Base-by-base conservation (phyloP, 2,797 vertebrate species). In the Tolypeutes matacus region DNA sequence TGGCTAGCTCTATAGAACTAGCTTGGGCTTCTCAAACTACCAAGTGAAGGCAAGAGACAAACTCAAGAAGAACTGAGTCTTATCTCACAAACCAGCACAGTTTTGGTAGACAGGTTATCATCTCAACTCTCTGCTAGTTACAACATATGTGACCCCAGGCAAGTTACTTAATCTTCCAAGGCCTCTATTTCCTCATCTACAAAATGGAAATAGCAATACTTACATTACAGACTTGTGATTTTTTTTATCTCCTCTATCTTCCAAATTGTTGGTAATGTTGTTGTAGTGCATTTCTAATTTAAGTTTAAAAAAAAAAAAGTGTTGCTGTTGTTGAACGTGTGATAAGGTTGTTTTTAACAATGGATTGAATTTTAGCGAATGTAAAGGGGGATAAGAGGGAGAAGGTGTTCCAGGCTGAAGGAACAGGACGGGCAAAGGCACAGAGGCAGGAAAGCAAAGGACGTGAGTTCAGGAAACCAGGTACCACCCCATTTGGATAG, bases 131-230 rank as follows among this genome's bases (percentile, higher is more conserved):
- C 29, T 46, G 18, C 34, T 73, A 53, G 8, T 20, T 42, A 73
- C 4, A 42, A 21, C 3, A 64, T 7, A 0, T 46, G 46, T 53
- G 65, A 60, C 39, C 62, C 15, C 67, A 83, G 56, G 39, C 27
- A 39, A 81, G 42, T 70, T 65, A 85, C 11, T 78, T 93, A 27
- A 64, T 62, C 6, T 34, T 21, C 56, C 20, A 65, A 7, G 23
- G 12, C 3, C 5, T 60, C 31, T 82, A 20, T 62, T 73, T 29
- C 78, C 21, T 83, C n/a, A 36, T 42, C 29, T 81, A 46, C 21
- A 39, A 80, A 81, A 77, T 51, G 31, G 39, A 72, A 87, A 93
- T 53, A 27, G 53, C 83, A 84, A 81, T 46, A 70, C 76, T 67
- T 36, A 89, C 25, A 77, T 86, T 51, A 34, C 34, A 91, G 29